Evolutionary conservation across 2,797 vertebrate species (phyloP).

Genomic region (Ctenopoma kingsleyae): DNA sequence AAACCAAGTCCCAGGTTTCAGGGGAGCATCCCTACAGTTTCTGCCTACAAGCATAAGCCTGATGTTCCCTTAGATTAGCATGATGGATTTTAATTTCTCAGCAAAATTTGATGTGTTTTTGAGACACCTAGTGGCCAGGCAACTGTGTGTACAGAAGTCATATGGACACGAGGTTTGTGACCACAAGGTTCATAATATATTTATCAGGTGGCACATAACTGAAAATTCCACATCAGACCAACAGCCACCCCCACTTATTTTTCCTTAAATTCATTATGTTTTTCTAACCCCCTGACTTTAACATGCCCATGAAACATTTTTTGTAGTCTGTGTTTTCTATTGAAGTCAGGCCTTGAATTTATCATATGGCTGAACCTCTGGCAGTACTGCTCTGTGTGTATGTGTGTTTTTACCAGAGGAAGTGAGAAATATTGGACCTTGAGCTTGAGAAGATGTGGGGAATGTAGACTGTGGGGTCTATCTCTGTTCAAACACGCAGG

Average conservation of each 20-base stretch:
- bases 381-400: constrained; percentile 1
- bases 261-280: background rate
- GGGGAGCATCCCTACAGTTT: background rate
- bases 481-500: constrained; percentile 65
- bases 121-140: constrained; percentile 48
- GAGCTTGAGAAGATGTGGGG: constrained; percentile 78
- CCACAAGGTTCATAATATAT: constrained; percentile 10
- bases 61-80: background rate
- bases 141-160: constrained; percentile 21
- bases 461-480: constrained; percentile 74
- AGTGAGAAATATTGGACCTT: constrained; percentile 78
- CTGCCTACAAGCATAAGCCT: background rate
- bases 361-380: constrained; percentile 31
- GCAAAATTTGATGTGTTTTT: constrained; percentile 17
- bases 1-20: background rate
- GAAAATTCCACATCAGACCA: constrained; percentile 35
- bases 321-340: constrained; percentile 22
- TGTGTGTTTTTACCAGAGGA: constrained; percentile 45
- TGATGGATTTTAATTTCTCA: constrained; percentile 10
- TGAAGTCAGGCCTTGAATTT: constrained; percentile 19
- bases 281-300: background rate
- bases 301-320: constrained; percentile 42
- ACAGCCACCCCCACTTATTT: background rate
- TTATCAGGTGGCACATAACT: constrained; percentile 5
- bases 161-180: background rate